These are phyloP conservation scores for Merluccius polli DNA, from an alignment of 2,797 vertebrate species.

Conservation along the genomic window DNA sequence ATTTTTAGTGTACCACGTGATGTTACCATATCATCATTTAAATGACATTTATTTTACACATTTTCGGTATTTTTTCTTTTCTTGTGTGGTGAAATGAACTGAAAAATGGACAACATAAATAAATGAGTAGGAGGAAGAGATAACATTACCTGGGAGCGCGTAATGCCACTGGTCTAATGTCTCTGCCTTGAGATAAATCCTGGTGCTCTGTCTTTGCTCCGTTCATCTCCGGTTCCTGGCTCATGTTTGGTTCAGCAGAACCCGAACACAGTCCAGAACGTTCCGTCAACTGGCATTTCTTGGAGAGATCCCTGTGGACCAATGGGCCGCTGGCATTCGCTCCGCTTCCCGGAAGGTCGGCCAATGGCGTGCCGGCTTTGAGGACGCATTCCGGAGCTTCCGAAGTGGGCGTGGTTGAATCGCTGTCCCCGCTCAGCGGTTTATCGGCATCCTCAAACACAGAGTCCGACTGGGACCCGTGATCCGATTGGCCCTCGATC, in stretches of 20 bases:
- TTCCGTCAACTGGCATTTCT: neutral
- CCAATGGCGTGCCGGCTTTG: conserved; percentile 33
- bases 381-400: conserved; percentile 29
- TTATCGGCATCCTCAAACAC: conserved; percentile 68
- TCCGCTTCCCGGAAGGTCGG: conserved; percentile 32
- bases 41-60: too few relatives aligned
- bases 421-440: conserved; percentile 53
- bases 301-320: neutral
- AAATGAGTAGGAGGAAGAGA: neutral
- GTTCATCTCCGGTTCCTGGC: conserved; percentile 31
- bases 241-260: conserved; percentile 28
- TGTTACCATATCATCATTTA: too few relatives aligned
- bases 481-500: conserved; percentile 62
- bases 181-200: conserved; percentile 65
- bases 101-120: neutral
- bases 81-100: too few relatives aligned
- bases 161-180: conserved; percentile 70
- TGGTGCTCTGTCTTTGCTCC: conserved; percentile 56
- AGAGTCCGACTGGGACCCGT: conserved; percentile 66
- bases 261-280: conserved; percentile 11
- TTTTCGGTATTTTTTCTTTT: too few relatives aligned
- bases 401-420: conserved; percentile 50
- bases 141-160: conserved; percentile 70
- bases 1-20: too few relatives aligned
- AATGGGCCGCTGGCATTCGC: conserved; percentile 14